A percentile compares a stretch with the other conserved stretches of the same genome.
These are phyloP conservation scores for Limonius californicus DNA, from an alignment of 1,140 invertebrate species.

Conservation along the genomic window DNA sequence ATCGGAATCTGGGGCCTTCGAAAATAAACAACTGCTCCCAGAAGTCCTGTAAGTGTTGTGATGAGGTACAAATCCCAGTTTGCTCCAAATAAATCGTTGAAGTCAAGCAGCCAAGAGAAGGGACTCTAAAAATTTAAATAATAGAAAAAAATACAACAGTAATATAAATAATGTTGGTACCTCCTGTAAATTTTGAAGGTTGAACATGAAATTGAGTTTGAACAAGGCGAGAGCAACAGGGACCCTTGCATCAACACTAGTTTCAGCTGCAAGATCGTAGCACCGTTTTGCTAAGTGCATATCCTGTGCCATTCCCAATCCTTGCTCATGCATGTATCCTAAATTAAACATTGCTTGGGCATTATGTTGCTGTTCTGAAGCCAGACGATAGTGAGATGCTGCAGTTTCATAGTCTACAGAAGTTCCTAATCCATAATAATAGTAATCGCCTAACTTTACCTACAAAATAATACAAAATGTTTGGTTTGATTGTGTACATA, in stretches of 20 bases:
- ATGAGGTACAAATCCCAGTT: constrained; percentile 96
- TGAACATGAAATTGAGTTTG: constrained; percentile 80
- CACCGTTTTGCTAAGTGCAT: constrained; percentile 83
- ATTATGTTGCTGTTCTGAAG: constrained; percentile 93
- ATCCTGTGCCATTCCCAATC: constrained; percentile 81
- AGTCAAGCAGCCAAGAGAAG: constrained; percentile 60
- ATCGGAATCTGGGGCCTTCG: constrained; percentile 59
- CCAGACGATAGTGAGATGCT: constrained; percentile 84
- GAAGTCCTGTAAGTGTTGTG: constrained; percentile 71
- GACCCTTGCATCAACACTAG: constrained; percentile 88
- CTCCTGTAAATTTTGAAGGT: constrained; percentile 67
- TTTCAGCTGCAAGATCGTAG: constrained; percentile 96
- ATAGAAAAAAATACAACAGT: not conserved
- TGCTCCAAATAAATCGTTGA: constrained; percentile 67
- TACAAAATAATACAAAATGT: too few relatives aligned
- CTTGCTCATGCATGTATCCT: constrained; percentile 99
- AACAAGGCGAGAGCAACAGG: constrained; percentile 90
- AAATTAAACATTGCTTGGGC: constrained; percentile 99
- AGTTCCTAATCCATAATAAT: constrained; percentile 94
- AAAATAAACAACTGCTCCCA: constrained; percentile 78
- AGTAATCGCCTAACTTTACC: constrained; percentile 96
- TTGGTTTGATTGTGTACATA: too few relatives aligned
- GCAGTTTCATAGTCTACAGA: constrained; percentile 90
- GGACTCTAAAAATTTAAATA: constrained; percentile 56
- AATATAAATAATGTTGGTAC: constrained; percentile 47